These are phyloP conservation scores for Strigamia transsilvanica DNA, from an alignment of 2,888 invertebrate genomes.

Conservation along the genomic window DNA sequence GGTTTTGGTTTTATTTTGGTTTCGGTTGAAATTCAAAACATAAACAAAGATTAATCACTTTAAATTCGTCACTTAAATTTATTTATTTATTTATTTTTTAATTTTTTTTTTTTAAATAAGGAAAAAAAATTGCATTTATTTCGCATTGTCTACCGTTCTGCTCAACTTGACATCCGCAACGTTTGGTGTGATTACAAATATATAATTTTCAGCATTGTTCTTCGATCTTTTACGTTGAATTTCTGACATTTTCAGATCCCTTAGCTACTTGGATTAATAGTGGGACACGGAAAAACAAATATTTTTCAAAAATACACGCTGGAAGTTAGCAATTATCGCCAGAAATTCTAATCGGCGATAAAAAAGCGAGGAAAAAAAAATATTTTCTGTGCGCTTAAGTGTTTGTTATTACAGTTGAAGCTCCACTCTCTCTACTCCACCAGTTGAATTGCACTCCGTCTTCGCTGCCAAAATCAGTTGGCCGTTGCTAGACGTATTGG, in stretches of 20 bases:
- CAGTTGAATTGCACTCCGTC: conserved; percentile 10
- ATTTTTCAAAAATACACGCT: no score
- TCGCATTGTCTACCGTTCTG: not conserved
- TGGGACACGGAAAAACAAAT: no score
- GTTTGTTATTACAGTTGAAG: conserved; percentile 15
- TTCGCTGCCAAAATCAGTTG: conserved; percentile 14
- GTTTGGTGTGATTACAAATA: not conserved
- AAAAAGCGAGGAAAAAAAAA: not conserved
- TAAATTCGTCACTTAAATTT: no score
- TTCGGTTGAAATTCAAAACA: not conserved
- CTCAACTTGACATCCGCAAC: no score
- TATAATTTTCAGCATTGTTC: not conserved
- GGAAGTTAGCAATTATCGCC: not conserved
- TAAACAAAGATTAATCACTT: no score
- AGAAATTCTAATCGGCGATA: not conserved
- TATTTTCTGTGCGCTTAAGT: not conserved
- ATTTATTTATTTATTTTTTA: no score
- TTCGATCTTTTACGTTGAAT: no score
- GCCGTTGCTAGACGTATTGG: conserved; percentile 2
- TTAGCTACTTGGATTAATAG: no score
- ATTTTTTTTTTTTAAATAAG: not conserved
- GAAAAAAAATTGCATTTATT: not conserved
- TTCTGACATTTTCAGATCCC: no score
- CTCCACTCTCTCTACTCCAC: not conserved
- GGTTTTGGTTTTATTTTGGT: no score